These are phyloP conservation scores for Malthinus seriepunctatus DNA, from an alignment of 2,888 invertebrate genomes.

Conservation along the genomic window DNA sequence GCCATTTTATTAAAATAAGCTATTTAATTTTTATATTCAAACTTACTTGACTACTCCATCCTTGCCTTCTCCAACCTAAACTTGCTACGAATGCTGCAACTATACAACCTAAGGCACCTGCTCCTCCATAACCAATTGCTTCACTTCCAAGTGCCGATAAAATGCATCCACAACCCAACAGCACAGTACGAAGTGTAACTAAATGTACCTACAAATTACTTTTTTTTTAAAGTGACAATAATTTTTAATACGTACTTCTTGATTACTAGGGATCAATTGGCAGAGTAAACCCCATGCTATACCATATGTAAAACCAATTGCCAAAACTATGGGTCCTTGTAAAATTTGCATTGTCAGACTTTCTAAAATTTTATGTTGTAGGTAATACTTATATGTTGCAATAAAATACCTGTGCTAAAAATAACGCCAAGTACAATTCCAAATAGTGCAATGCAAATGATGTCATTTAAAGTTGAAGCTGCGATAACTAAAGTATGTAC, in stretches of 20 bases:
- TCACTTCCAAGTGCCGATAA: slow-evolving; percentile 67
- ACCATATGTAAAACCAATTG: slow-evolving; percentile 65
- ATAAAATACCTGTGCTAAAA: slow-evolving; percentile 60
- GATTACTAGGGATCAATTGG: slow-evolving; percentile 63
- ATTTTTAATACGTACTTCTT: slow-evolving; percentile 46
- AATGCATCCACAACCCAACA: slow-evolving; percentile 65
- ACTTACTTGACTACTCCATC: slow-evolving; percentile 42
- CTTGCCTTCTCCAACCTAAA: slow-evolving; percentile 57
- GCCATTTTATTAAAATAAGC: neutral
- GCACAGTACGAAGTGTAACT: slow-evolving; percentile 56
- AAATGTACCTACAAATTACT: slow-evolving; percentile 49
- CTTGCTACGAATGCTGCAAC: slow-evolving; percentile 61
- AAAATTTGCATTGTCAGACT: slow-evolving; percentile 56
- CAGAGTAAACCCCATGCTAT: slow-evolving; percentile 63
- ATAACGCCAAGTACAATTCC: slow-evolving; percentile 68
- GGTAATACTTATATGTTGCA: neutral
- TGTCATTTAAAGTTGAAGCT: slow-evolving; percentile 74
- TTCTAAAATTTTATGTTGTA: slow-evolving; percentile 45
- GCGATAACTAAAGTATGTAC: slow-evolving; percentile 75
- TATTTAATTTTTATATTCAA: neutral
- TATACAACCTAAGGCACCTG: slow-evolving; percentile 64
- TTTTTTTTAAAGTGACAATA: slow-evolving; percentile 4
- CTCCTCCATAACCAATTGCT: slow-evolving; percentile 62
- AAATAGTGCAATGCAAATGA: slow-evolving; percentile 74
- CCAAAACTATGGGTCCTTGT: slow-evolving; percentile 64